These are phyloP conservation scores for Antrozous pallidus DNA, from an alignment of 2,797 vertebrate species.

Conservation along the genomic window DNA sequence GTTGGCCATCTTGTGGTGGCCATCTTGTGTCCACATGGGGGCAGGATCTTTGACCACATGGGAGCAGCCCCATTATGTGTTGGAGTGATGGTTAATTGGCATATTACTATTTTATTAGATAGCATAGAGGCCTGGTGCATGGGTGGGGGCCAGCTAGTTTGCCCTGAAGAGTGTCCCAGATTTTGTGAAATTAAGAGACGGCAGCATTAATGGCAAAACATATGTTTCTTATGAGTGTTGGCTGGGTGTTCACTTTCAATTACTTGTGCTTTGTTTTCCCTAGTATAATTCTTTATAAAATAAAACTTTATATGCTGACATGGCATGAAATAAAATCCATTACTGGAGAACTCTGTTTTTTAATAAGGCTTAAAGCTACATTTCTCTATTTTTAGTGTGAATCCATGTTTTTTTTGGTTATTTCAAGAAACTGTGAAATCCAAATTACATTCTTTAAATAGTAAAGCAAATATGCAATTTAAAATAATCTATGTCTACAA, in stretches of 20 bases:
- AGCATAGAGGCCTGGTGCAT: too few relatives aligned
- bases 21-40: too few relatives aligned
- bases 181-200: neutral
- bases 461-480: slow-evolving; percentile 43
- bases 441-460: slow-evolving; percentile 53
- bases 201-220: neutral
- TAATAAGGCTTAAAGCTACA: neutral
- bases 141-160: too few relatives aligned
- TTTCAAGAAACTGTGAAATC: slow-evolving; percentile 56
- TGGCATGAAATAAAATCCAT: neutral
- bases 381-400: slow-evolving; percentile 48
- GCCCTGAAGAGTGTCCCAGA: too few relatives aligned
- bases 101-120: too few relatives aligned
- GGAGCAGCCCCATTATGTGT: too few relatives aligned
- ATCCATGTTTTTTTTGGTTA: neutral
- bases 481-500: too few relatives aligned
- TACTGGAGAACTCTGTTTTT: slow-evolving; percentile 42
- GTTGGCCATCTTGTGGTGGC: too few relatives aligned
- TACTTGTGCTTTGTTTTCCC: neutral
- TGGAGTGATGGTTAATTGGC: too few relatives aligned
- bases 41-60: too few relatives aligned
- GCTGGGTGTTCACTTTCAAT: neutral
- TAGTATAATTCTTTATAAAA: neutral
- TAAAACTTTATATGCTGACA: neutral
- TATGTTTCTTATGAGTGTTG: neutral